Evolutionary conservation across 2,888 invertebrate genomes (phyloP), one percentile per base, ranked within the genome.

Genomic region (Sthenelais limicola): DNA sequence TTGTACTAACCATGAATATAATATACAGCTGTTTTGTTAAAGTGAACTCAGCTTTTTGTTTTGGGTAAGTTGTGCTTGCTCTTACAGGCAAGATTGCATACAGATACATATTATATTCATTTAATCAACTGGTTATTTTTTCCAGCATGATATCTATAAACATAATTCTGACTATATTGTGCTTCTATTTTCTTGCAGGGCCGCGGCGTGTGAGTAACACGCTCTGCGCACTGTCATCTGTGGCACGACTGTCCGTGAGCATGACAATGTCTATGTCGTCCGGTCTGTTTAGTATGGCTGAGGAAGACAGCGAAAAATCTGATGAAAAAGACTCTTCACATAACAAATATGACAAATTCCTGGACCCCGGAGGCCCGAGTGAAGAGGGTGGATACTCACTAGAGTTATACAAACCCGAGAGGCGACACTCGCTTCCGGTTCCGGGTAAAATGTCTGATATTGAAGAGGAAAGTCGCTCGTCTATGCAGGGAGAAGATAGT

Each of bases 211-310:
- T 78, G 35, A 78, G 75, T 32, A 71, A 77, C 32, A 79, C 79
- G 12, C 49, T 77, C 48, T 74, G 76, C 58, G 79, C 79, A 21
- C 74, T 79, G 24, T 74, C 73, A 3, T 77, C 77, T 4, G 79
- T 79, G 58, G 79, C 79, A 24, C 75, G 77, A 1, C 73, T 79
- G 54, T 78, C 78, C 12, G 77, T 79, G 58, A 72, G 72, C 47
- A 79, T 79, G 79, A 79, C 79, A 30, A 79, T 79, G 79, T 75
- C 79, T 52, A 78, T 79, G 77, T 79, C 79, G n/a, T 78, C 79
- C 12, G 76, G 79, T 1, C 73, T 78, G 28, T 78, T 74, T 66
- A 73, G 73, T 51, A 70, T 73, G 62, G 69, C 52, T 12, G 73
- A 73, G 12, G 73, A 69, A 30, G 68, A 52, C 24, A 48, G 69